Percentiles rank a stretch among this genome's conserved stretches.
These are phyloP conservation scores for Callimorpha dominula DNA, from an alignment of 2,888 invertebrate species.

Conservation along the genomic window DNA sequence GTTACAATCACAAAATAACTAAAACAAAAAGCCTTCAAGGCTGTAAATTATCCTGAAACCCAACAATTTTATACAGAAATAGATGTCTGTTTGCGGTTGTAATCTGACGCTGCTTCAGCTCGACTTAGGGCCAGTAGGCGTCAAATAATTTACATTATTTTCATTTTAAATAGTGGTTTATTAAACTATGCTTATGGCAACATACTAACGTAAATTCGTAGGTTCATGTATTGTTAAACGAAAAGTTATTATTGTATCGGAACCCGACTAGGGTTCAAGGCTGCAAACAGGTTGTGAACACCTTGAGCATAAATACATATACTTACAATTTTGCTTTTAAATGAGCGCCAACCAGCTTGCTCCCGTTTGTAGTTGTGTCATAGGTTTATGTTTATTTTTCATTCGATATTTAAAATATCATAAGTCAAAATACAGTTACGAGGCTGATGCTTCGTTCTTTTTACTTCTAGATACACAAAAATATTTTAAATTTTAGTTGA, in stretches of 20 bases:
- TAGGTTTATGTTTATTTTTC: background rate
- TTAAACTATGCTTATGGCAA: background rate
- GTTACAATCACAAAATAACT: background rate
- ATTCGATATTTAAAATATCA: too few relatives aligned
- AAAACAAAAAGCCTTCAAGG: background rate
- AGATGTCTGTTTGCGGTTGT: conserved; percentile 23
- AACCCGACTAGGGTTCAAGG: background rate
- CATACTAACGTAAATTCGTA: too few relatives aligned
- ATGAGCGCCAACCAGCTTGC: background rate
- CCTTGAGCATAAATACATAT: too few relatives aligned
- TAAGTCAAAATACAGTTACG: too few relatives aligned
- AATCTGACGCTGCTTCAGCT: conserved; percentile 20
- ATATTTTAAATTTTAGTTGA: too few relatives aligned
- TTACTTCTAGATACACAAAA: too few relatives aligned
- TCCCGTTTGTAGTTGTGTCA: background rate
- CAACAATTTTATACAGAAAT: conserved; percentile 39
- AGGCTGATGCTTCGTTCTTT: too few relatives aligned
- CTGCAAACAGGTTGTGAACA: background rate
- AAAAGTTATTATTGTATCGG: background rate
- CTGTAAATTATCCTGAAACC: conserved; percentile 21
- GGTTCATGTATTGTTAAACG: background rate
- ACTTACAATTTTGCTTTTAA: background rate
- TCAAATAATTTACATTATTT: background rate
- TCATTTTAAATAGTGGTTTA: background rate
- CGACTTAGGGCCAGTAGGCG: background rate